phyloP scores from a whole-genome alignment of 2,797 vertebrate species.

The Otolemur crassicaudatus region DNA sequence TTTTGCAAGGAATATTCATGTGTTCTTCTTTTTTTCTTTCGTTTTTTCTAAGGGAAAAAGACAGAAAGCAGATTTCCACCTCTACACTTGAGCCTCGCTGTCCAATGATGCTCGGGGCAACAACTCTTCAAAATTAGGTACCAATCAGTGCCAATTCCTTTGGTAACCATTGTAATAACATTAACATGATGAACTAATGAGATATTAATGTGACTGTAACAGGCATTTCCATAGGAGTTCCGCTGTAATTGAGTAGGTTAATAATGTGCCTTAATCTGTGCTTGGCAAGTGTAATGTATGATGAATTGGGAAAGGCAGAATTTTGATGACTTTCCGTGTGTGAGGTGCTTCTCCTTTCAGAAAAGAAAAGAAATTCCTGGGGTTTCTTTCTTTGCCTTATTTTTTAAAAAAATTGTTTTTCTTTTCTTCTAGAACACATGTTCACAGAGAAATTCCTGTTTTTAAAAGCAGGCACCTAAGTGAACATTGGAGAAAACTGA shows the following conservation, averaged over 20 bases:
- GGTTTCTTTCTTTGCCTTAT: background rate
- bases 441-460: background rate
- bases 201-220: constrained; percentile 71
- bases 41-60: background rate
- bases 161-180: constrained; percentile 78
- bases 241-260: constrained; percentile 76
- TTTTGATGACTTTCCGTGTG: constrained; percentile 57
- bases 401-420: background rate
- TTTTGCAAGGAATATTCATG: constrained; percentile 68
- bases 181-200: constrained; percentile 78
- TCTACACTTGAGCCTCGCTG: constrained; percentile 40
- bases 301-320: constrained; percentile 37
- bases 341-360: constrained; percentile 52
- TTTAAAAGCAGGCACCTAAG: constrained; percentile 28
- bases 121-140: constrained; percentile 76
- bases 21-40: background rate
- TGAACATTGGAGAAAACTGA: constrained; percentile 49
- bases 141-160: constrained; percentile 77
- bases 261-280: constrained; percentile 73
- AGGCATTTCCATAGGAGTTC: constrained; percentile 80
- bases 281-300: constrained; percentile 65
- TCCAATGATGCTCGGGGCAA: constrained; percentile 65
- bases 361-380: constrained; percentile 31
- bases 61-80: constrained; percentile 63
- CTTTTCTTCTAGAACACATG: background rate